Evolutionary conservation across 1,140 invertebrate genomes (phyloP), one percentile per base, ranked within the genome.

Genomic region (Atta cephalotes): DNA sequence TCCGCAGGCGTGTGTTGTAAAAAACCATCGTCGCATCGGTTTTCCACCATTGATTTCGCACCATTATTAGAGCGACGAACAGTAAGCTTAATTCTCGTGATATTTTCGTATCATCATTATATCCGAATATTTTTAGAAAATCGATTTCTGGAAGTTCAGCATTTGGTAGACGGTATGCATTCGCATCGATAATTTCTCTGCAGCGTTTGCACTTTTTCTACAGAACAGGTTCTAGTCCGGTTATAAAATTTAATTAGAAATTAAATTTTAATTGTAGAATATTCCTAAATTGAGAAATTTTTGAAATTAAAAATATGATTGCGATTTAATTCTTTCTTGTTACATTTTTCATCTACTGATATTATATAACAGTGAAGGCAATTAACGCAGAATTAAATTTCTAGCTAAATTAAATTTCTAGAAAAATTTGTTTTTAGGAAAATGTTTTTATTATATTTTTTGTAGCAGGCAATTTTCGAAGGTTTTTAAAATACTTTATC

Each of bases 401-500:
- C 65, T 68, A 39, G 10, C 6, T 18, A 51, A 49, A 12, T 65
- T 9, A 60, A 60, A 21, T 60, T 25, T 25, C 21, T 60, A 60
- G 21, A 18, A 39, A 81, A 45, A 18, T 60, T 10, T 60, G 14
- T 51, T 51, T 72, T 2, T 28, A 28, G 35, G 12, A n/a, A 14
- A 81, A 45, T 71, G 7, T 18, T 35, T 74, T 72, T n/a, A 53
- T 56, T 45, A 18, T 3, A 71, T 74, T 21, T 71, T 60, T 18
- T 49, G 18, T 18, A 25, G n/a, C 39, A 7, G 28, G 2, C 12
- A 35, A 25, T 51, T 12, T 74, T 76, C 14, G 45, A 14, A 5
- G 49, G 12, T 35, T 74, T 74, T 76, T 76, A 62, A 84, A 76
- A 76, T 63, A 63, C 28, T 62, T 16, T 28, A 63, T 49, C 56